Evolutionary conservation across 2,797 vertebrate genomes (phyloP).

Genomic region (Hipposideros larvatus): DNA sequence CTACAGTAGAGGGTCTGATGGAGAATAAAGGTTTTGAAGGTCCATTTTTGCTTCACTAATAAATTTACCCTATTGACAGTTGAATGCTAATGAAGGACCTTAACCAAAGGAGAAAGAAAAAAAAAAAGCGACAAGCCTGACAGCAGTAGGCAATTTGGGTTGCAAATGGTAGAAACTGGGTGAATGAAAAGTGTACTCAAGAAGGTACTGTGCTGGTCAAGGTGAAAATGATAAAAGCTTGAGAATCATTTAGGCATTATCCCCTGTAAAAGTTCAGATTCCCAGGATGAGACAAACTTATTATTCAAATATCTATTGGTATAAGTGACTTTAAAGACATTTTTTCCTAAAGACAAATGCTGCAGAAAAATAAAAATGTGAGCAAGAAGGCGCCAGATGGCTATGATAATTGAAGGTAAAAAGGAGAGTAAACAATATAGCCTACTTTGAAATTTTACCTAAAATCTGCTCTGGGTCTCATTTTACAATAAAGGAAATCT

Average conservation of each 20-base stretch:
- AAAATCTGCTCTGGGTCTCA: neutral
- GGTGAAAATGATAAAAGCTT: neutral
- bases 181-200: neutral
- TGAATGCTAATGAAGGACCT: neutral
- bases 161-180: neutral
- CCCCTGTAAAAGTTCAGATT: neutral
- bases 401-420: neutral
- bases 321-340: neutral
- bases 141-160: neutral
- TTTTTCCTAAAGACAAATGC: neutral
- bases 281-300: neutral
- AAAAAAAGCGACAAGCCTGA: neutral
- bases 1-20: neutral
- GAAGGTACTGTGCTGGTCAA: neutral
- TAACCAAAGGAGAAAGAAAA: neutral
- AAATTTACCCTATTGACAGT: neutral
- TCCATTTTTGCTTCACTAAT: neutral
- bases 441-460: neutral
- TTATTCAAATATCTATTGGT: neutral
- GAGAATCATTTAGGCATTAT: neutral
- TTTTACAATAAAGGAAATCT: neutral
- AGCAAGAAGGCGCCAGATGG: neutral
- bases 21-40: neutral
- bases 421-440: neutral
- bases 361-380: neutral